These are phyloP conservation scores for Ormia ochracea DNA, from an alignment of 2,888 invertebrate species.

Conservation along the genomic window DNA sequence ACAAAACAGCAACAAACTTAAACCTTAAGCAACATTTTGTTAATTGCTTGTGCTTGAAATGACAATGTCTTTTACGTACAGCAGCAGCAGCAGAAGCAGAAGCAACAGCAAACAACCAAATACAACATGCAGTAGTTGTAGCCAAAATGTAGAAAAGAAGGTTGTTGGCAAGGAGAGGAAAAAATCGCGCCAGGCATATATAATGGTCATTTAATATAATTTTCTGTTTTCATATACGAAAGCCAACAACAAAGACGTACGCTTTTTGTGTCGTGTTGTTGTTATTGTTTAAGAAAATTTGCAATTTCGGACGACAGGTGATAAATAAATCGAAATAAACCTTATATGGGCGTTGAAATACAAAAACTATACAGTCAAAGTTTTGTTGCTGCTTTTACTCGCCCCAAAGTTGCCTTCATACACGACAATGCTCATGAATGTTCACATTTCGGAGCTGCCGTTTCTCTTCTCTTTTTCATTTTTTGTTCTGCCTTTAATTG, in stretches of 20 bases:
- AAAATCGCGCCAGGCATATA: conserved; percentile 55
- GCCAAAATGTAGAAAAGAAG: conserved; percentile 18
- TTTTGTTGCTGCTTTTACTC: background rate
- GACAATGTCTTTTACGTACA: conserved; percentile 53
- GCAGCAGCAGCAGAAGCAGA: conserved; percentile 27
- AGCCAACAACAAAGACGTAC: background rate
- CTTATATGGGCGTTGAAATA: conserved; percentile 64
- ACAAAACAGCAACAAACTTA: conserved; percentile 26
- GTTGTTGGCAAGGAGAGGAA: background rate
- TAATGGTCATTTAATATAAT: conserved; percentile 59
- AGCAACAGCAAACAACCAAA: background rate
- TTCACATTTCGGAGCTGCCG: conserved; percentile 57
- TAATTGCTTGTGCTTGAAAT: conserved; percentile 61
- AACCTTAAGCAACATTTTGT: conserved; percentile 55
- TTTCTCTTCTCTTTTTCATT: background rate
- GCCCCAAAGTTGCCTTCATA: conserved; percentile 16
- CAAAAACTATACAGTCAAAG: conserved; percentile 41
- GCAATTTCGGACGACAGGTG: conserved; percentile 74
- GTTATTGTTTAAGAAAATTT: conserved; percentile 60
- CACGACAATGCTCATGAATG: conserved; percentile 57
- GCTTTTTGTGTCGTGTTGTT: conserved; percentile 2
- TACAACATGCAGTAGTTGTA: conserved; percentile 18
- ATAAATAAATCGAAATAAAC: conserved; percentile 75
- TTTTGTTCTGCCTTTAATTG: conserved; percentile 44
- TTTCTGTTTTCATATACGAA: conserved; percentile 38